Base-by-base conservation (phyloP, 2,113 vertebrate genomes). In the Nothocercus julius region DNA sequence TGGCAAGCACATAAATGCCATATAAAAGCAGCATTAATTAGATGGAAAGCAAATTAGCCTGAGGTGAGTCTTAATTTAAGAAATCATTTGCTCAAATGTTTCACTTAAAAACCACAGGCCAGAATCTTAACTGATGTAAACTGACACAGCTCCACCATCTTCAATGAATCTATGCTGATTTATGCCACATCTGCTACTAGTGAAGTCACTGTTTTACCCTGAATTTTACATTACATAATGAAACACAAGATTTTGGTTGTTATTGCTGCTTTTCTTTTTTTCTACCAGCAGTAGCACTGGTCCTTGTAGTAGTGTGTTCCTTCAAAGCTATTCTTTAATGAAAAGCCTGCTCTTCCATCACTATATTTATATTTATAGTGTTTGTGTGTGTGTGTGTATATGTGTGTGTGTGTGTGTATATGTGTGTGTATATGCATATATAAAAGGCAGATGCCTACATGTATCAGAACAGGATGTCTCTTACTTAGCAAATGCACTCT, bases 401-500 rank as follows among this genome's bases (percentile, higher is more conserved):
- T 49, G 79, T 32, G 54, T 56, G 45, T 45, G 45, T 18, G 53
- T 54, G 53, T 28, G 49, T 53, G 25, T 11, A 18, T 53, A 27
- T 49, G 79, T 32, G 54, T 56, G 47, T 16, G 62, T 20, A 59
- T 3, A 69, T 40, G 61, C 8, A 30, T 69, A 85, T 27, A 90
- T 13, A 45, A 82, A 88, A 68, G 69, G 59, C 25, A 81, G 42
- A 87, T 49, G 44, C 30, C 51, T 62, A 68, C 82, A 87, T 36
- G 24, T 67, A 67, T 90, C 59, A 63, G n/a, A 93, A 86, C 36
- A 94, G 63, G 47, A 89, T 69, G 67, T 63, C 36, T 68, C 62
- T 83, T 93, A 92, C 56, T 56, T 68, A 81, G 28, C 68, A 94
- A 95, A 75, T 76, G 72, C 51, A 90, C 79, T 94, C 64, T 85